Percentiles rank a stretch among this genome's conserved stretches.
These are phyloP conservation scores for Gymnodraco acuticeps DNA, from an alignment of 2,797 vertebrate species.

Conservation along the genomic window DNA sequence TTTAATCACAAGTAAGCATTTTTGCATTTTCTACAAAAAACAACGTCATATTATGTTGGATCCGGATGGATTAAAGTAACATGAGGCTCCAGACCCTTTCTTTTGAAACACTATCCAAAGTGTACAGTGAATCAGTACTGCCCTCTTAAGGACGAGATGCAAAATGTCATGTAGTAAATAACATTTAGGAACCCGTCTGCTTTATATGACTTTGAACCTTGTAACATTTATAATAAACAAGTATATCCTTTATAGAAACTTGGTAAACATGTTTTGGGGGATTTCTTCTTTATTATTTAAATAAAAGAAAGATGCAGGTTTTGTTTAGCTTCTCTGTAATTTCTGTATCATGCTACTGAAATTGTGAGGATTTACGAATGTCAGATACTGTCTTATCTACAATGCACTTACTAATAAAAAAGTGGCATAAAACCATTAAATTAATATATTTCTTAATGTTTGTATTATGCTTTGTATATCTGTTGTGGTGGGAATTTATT, in stretches of 20 bases:
- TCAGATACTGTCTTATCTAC: too few relatives aligned
- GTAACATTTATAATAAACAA: background rate
- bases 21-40: background rate
- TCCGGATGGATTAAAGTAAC: background rate
- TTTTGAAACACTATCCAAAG: background rate
- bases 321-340: background rate
- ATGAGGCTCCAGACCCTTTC: background rate
- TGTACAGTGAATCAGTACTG: constrained; percentile 10
- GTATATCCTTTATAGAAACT: background rate
- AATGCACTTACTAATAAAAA: constrained; percentile 18
- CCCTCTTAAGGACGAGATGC: constrained; percentile 24
- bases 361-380: background rate
- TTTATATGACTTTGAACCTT: background rate
- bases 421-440: background rate
- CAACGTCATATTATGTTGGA: too few relatives aligned
- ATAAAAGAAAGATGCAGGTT: background rate
- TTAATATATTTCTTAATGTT: background rate
- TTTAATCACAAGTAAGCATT: background rate
- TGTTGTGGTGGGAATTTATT: background rate
- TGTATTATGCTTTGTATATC: background rate
- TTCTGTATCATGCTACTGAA: background rate
- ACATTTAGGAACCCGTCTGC: background rate
- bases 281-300: background rate
- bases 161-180: background rate
- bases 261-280: background rate